Percentiles rank a stretch among this genome's conserved stretches.
These are phyloP conservation scores for Drosophila teissieri DNA, from an alignment of 1,140 invertebrate species.

Conservation along the genomic window DNA sequence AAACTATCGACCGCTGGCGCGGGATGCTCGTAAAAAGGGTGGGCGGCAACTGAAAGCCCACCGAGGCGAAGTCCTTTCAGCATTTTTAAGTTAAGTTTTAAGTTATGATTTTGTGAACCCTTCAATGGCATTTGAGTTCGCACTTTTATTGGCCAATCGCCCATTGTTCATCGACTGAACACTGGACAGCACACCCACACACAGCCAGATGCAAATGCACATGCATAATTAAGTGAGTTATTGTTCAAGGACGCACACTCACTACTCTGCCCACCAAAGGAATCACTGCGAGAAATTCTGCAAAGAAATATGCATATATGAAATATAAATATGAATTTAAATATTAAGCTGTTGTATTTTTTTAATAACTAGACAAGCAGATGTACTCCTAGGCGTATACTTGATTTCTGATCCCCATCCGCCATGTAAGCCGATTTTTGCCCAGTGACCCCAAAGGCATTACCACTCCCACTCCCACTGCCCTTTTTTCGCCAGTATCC, in stretches of 20 bases:
- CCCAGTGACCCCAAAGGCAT: conserved; percentile 5
- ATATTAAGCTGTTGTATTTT: too few relatives aligned
- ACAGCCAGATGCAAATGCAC: conserved; percentile 10
- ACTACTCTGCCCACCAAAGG: conserved; percentile 11
- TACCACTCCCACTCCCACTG: conserved; percentile 2
- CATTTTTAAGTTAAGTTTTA: too few relatives aligned
- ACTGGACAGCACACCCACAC: neutral
- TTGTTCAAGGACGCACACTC: conserved; percentile 60
- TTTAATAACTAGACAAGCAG: neutral
- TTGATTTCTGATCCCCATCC: neutral
- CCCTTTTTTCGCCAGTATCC: conserved; percentile 2
- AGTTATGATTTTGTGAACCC: neutral
- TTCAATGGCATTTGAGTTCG: neutral
- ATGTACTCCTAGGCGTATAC: conserved; percentile 2
- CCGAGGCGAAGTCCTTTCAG: too few relatives aligned
- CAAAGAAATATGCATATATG: too few relatives aligned
- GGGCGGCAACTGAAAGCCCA: too few relatives aligned
- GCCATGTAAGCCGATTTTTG: neutral
- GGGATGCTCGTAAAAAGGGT: conserved; percentile 12
- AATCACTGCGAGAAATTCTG: conserved; percentile 15
- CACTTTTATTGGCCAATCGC: neutral
- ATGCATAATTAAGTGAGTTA: conserved; percentile 62
- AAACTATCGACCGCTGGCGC: conserved; percentile 26
- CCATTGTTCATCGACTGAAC: neutral
- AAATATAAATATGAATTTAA: too few relatives aligned